These are phyloP conservation scores for Glareola pratincola DNA, from an alignment of 2,113 vertebrate genomes.

Conservation along the genomic window DNA sequence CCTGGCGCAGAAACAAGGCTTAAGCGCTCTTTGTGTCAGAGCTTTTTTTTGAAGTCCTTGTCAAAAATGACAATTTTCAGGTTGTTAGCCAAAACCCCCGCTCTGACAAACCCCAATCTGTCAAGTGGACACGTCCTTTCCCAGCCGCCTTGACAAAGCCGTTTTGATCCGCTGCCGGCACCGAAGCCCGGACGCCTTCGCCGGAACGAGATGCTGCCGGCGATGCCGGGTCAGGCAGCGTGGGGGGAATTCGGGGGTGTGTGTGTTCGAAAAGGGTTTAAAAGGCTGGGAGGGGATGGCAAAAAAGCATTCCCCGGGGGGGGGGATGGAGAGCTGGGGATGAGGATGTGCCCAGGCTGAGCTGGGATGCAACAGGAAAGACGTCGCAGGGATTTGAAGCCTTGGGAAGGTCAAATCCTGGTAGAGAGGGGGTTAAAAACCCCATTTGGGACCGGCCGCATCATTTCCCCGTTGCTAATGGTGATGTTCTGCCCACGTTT, in stretches of 20 bases:
- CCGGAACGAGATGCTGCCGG: not conserved
- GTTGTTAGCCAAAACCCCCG: not conserved
- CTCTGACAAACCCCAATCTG: not conserved
- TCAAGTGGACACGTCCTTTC: not conserved
- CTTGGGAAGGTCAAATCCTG: not conserved
- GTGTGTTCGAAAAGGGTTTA: not conserved
- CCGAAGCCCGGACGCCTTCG: fast-evolving
- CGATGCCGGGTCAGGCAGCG: fast-evolving
- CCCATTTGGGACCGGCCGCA: fast-evolving
- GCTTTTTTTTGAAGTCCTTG: constrained; percentile 1
- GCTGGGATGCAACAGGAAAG: not conserved
- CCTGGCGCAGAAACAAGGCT: not conserved
- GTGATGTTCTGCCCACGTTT: not conserved
- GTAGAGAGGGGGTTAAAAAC: fast-evolving
- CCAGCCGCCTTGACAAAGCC: not conserved
- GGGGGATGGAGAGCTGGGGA: not conserved
- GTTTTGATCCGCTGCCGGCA: not conserved
- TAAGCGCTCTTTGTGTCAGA: not conserved
- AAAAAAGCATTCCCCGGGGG: too few relatives aligned
- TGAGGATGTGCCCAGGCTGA: not conserved
- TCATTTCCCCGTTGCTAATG: not conserved
- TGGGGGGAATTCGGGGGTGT: not conserved
- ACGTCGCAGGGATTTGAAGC: not conserved
- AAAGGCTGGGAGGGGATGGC: not conserved
- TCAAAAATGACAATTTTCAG: constrained; percentile 1